These are phyloP conservation scores for Dicrostonyx torquatus DNA, from an alignment of 2,797 vertebrate species.

Conservation along the genomic window DNA sequence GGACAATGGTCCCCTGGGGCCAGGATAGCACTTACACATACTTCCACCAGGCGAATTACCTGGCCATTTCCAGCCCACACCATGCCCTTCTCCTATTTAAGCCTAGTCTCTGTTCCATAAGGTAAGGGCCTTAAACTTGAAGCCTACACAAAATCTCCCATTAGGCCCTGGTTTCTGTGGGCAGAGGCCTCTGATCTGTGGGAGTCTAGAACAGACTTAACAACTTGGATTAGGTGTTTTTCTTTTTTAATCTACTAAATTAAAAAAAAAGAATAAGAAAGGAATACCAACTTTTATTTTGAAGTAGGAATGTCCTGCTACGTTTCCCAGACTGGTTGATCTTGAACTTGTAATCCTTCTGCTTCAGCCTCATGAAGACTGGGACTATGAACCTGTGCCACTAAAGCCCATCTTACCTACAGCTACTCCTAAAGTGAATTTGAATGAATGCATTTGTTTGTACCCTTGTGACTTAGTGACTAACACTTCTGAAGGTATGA, in stretches of 20 bases:
- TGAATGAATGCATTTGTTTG: not conserved
- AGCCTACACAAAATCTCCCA: not conserved
- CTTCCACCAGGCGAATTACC: rapidly evolving
- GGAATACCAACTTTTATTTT: not conserved
- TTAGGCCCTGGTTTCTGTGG: too few species aligned
- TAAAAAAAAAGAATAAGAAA: not conserved
- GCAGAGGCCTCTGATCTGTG: not conserved
- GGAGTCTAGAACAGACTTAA: not conserved
- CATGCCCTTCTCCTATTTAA: rapidly evolving
- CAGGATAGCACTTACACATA: not conserved
- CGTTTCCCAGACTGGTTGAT: not conserved
- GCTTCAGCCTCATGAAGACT: not conserved
- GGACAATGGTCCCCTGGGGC: not conserved
- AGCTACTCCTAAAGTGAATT: not conserved
- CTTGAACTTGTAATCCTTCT: not conserved
- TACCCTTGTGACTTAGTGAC: not conserved
- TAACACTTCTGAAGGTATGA: not conserved
- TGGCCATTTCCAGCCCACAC: not conserved
- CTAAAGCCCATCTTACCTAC: not conserved
- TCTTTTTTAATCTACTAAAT: too few species aligned
- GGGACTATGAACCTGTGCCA: not conserved
- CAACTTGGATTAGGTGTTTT: too few species aligned
- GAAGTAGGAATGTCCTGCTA: not conserved
- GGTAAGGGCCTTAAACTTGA: not conserved
- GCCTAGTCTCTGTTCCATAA: rapidly evolving